These are phyloP conservation scores for Zaprionus bogoriensis DNA, from an alignment of 2,888 invertebrate genomes.

Conservation along the genomic window DNA sequence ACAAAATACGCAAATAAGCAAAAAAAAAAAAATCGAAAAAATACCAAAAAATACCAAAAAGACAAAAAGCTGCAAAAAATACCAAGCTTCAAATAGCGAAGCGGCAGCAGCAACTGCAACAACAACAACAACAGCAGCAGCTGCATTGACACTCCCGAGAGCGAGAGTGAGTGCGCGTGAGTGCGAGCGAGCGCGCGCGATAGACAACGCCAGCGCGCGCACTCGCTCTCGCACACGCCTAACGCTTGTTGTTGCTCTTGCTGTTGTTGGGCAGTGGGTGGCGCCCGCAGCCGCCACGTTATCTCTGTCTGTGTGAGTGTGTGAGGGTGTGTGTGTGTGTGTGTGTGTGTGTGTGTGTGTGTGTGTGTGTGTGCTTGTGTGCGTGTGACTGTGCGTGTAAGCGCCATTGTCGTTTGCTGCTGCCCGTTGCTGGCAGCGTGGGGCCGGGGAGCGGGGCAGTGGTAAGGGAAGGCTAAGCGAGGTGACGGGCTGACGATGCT, in stretches of 20 bases:
- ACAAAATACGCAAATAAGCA: constrained; percentile 48
- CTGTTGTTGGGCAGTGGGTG: constrained; percentile 54
- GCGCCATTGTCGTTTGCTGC: constrained; percentile 50
- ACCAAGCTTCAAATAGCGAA: constrained; percentile 47
- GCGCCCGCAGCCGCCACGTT: constrained; percentile 40
- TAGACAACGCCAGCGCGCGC: background rate
- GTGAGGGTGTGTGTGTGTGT: constrained; percentile 22
- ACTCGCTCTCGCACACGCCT: background rate
- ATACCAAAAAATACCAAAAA: constrained; percentile 1
- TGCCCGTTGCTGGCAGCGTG: background rate
- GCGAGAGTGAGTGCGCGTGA: constrained; percentile 32
- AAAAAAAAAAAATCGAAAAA: constrained; percentile 31
- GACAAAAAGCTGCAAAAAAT: constrained; percentile 36
- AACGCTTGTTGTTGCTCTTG: background rate
- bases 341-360: constrained; percentile 17
- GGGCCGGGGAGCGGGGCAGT: background rate
- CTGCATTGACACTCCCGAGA: constrained; percentile 46
- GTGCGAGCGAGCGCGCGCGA: constrained; percentile 16
- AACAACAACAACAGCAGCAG: constrained; percentile 28
- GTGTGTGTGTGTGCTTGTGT: constrained; percentile 22
- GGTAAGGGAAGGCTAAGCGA: background rate
- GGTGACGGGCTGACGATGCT: constrained; percentile 9
- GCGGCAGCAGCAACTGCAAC: constrained; percentile 14
- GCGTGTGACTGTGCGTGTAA: constrained; percentile 27
- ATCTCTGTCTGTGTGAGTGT: constrained; percentile 10